Evolutionary conservation across 2,113 vertebrate genomes (phyloP).

Genomic region (Nestor notabilis): DNA sequence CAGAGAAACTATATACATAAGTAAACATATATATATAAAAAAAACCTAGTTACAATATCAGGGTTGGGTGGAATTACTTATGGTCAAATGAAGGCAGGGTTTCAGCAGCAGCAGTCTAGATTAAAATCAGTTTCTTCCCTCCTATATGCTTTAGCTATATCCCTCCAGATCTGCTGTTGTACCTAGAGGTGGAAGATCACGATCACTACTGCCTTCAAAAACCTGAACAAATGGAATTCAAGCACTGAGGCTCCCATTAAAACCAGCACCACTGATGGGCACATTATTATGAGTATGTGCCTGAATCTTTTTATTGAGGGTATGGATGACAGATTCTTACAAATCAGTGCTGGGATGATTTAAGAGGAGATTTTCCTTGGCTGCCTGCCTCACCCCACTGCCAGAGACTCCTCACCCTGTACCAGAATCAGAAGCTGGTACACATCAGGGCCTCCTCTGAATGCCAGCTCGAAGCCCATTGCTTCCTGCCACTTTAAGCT

Average conservation of each 20-base stretch:
- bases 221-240: background rate
- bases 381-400: background rate
- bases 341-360: background rate
- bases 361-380: background rate
- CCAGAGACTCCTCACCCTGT: background rate
- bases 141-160: background rate
- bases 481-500: background rate
- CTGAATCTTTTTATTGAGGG: background rate
- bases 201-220: background rate
- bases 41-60: background rate
- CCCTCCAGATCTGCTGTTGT: background rate
- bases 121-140: background rate
- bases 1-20: background rate
- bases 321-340: background rate
- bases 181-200: background rate
- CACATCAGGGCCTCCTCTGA: background rate
- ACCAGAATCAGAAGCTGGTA: background rate
- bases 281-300: rapidly evolving
- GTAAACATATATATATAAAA: background rate
- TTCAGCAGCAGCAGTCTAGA: background rate
- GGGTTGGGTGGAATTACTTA: background rate
- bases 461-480: background rate
- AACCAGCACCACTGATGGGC: background rate
- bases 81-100: background rate
- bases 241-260: background rate